phyloP scores from a whole-genome alignment of 2,797 vertebrate species.

The Bradypodion ventrale region DNA sequence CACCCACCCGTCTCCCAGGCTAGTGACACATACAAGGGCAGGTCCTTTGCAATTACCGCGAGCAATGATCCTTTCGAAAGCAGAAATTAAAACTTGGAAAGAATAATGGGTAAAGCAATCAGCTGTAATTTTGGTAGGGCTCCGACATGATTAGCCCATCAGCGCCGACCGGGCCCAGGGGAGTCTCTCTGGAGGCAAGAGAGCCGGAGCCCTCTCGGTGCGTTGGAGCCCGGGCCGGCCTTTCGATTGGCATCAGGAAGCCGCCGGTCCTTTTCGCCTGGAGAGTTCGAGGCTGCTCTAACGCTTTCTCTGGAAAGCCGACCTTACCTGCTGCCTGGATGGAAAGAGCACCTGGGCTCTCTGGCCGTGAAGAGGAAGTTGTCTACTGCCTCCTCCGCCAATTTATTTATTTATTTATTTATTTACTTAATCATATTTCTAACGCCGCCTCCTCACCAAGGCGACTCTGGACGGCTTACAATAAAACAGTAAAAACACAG shows the following conservation, averaged over 20 bases:
- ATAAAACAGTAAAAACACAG: too few relatives aligned
- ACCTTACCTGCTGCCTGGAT: slow-evolving; percentile 72
- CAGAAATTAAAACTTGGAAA: slow-evolving; percentile 95
- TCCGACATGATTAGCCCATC: slow-evolving; percentile 88
- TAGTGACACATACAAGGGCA: slow-evolving; percentile 87
- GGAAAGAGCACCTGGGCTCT: slow-evolving; percentile 67
- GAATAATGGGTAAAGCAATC: slow-evolving; percentile 95
- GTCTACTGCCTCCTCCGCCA: slow-evolving; percentile 43
- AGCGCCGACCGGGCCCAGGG: slow-evolving; percentile 71
- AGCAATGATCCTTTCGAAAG: slow-evolving; percentile 93
- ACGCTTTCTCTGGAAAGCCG: slow-evolving; percentile 79
- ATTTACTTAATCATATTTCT: too few relatives aligned
- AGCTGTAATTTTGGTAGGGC: slow-evolving; percentile 81
- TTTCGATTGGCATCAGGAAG: slow-evolving; percentile 77
- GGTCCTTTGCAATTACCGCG: slow-evolving; percentile 91
- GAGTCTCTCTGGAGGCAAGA: slow-evolving; percentile 48
- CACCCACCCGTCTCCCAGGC: slow-evolving; percentile 62
- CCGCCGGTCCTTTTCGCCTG: slow-evolving; percentile 24
- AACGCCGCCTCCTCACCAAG: too few relatives aligned
- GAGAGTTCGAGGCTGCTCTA: slow-evolving; percentile 57
- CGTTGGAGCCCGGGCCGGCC: slow-evolving; percentile 66
- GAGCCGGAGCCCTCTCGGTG: neutral
- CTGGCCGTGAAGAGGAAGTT: slow-evolving; percentile 68
- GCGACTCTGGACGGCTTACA: too few relatives aligned
- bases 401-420: too few relatives aligned